Evolutionary conservation across 2,113 vertebrate species (phyloP), one percentile per base, ranked within the genome.

Genomic region (Neolamprologus longior): DNA sequence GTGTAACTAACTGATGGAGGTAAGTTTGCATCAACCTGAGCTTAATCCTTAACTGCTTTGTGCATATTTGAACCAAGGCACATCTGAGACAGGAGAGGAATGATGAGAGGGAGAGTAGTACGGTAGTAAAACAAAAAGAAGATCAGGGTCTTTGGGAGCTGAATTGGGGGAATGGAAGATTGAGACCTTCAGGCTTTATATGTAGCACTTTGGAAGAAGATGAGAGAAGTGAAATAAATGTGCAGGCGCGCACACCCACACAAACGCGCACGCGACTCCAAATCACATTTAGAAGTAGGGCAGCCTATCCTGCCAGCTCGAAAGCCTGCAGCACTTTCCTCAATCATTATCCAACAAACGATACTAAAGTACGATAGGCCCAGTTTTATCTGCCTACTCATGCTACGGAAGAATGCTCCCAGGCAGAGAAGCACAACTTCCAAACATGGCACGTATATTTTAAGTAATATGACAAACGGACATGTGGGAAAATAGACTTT

Each of bases 261-360:
- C 66, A 84, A 55, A 50, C 40, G 21, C 24, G 37, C 54, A 85
- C 63, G 54, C 57, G 26, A 73, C 86, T 83, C 61, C 63, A 88
- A 91, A 91, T 89, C 88, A 88, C 89, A 91, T 90, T 89, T 81
- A 86, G 85, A 95, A 95, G 90, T 95, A 94, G 93, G 93, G 83
- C 94, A 91, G 90, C 82, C 82, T 66, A 90, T 93, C 86, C 86
- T 87, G 91, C 85, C 93, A 90, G 87, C 88, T 91, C 83, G 21
- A 79, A 84, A 88, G 93, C 94, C 92, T 87, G 88, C 80, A 93
- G 94, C 93, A 42, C 83, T 93, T 90, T 92, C 37, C 84, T 95
- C 89, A 93, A 83, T 93, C 90, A 93, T 93, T 92, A 93, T 81
- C 86, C 88, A 92, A 82, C 84, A 88, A 94, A 87, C 5, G 66